Conservation (phyloP, 2,113 vertebrate species). For the Delphinus delphis region DNA sequence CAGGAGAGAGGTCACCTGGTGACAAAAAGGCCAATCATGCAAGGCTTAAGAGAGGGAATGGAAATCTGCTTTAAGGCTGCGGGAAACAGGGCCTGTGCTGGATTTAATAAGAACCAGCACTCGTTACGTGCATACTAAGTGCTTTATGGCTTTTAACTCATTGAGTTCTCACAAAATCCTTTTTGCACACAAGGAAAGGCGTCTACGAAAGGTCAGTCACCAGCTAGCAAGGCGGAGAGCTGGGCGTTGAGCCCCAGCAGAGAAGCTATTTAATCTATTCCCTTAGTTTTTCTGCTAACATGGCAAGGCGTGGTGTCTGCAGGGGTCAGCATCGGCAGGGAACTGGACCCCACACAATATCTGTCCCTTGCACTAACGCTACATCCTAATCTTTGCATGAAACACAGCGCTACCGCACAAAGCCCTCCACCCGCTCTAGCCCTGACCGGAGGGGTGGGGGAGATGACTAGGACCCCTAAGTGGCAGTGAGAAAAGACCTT, state of each 20-base stretch:
- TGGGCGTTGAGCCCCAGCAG: not conserved
- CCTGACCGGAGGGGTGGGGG: not conserved
- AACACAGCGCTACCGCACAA: not conserved
- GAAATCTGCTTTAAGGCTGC: not conserved
- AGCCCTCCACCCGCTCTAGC: not conserved
- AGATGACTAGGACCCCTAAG: not conserved
- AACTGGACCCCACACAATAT: not conserved
- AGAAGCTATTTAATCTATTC: not conserved
- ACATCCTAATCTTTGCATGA: not conserved
- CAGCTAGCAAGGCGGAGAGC: not conserved
- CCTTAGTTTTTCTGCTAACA: not conserved
- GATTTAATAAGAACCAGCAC: not conserved
- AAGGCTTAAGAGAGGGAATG: not conserved
- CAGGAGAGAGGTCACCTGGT: not conserved
- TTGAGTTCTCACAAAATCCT: not conserved
- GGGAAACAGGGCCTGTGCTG: not conserved
- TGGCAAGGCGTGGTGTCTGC: not conserved
- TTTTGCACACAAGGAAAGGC: not conserved
- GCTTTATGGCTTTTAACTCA: not conserved
- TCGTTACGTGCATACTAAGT: accelerated
- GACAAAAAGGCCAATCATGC: not conserved
- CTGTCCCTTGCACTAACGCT: not conserved
- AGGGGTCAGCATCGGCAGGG: not conserved
- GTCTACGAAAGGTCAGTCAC: not conserved
- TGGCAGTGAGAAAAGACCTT: not conserved